A percentile compares a stretch with the other conserved stretches of the same genome.
These are phyloP conservation scores for Drosophila barbarae DNA, from an alignment of 2,888 invertebrate genomes.

Conservation along the genomic window DNA sequence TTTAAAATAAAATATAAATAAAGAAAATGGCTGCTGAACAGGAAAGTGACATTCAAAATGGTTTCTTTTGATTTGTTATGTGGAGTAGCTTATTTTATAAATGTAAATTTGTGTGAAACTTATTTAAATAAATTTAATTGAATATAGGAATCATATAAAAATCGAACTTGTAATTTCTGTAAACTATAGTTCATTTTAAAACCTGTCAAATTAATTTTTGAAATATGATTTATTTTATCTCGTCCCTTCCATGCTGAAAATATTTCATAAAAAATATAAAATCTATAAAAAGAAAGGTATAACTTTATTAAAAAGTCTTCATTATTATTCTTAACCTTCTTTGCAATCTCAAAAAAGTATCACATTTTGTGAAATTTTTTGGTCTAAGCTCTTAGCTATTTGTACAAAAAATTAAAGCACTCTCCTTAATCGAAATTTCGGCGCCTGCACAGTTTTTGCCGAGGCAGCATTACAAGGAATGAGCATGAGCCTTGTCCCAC, in stretches of 20 bases:
- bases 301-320: background rate
- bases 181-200: no score
- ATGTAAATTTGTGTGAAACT: background rate
- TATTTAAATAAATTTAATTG: background rate
- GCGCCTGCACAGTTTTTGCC: conserved; percentile 11
- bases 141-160: no score
- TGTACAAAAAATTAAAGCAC: conserved; percentile 14
- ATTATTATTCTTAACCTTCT: background rate
- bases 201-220: no score
- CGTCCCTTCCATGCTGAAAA: no score
- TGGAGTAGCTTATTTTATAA: no score
- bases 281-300: no score
- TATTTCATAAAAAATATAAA: no score
- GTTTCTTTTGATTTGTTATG: background rate
- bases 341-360: background rate
- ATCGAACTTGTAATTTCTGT: no score
- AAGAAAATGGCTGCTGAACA: background rate
- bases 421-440: conserved; percentile 20
- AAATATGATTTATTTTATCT: no score
- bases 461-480: conserved; percentile 19
- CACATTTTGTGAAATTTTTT: background rate
- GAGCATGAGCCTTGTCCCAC: conserved; percentile 25
- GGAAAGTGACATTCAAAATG: background rate
- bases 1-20: background rate
- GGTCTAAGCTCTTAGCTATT: conserved; percentile 5